Conservation (phyloP, 1,140 invertebrate genomes). For the Mizuhopecten yessoensis region DNA sequence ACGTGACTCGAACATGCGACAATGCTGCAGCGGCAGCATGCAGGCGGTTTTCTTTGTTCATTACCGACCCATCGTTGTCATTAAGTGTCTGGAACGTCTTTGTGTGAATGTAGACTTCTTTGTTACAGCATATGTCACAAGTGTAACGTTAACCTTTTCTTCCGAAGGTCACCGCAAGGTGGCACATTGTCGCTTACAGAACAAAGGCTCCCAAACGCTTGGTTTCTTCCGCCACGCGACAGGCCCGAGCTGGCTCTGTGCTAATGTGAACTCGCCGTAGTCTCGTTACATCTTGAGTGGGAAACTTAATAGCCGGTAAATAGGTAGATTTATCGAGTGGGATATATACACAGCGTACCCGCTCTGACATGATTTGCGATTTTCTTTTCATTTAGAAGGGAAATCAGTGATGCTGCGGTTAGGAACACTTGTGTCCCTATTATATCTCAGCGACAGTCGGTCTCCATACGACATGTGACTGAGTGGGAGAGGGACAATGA, state of each 20-base stretch:
- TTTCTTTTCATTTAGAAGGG: not conserved
- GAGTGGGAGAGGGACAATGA: not conserved
- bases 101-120: not conserved
- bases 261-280: not conserved
- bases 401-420: not conserved
- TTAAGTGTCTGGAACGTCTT: not conserved
- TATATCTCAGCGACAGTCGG: not conserved
- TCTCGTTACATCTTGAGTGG: not conserved
- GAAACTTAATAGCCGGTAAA: slow-evolving; percentile 32
- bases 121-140: not conserved
- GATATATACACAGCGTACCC: not conserved
- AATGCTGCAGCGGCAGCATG: not conserved
- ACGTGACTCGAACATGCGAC: not conserved
- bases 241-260: not conserved
- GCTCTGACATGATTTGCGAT: slow-evolving; percentile 6
- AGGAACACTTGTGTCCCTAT: not conserved
- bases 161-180: slow-evolving; percentile 4
- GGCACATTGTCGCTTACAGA: not conserved
- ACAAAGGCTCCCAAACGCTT: not conserved
- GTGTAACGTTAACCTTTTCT: not conserved
- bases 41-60: not conserved
- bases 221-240: not conserved
- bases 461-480: not conserved
- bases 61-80: not conserved
- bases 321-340: not conserved